phyloP scores from a whole-genome alignment of 2,888 invertebrate species.

The Polylopha cassiicola region DNA sequence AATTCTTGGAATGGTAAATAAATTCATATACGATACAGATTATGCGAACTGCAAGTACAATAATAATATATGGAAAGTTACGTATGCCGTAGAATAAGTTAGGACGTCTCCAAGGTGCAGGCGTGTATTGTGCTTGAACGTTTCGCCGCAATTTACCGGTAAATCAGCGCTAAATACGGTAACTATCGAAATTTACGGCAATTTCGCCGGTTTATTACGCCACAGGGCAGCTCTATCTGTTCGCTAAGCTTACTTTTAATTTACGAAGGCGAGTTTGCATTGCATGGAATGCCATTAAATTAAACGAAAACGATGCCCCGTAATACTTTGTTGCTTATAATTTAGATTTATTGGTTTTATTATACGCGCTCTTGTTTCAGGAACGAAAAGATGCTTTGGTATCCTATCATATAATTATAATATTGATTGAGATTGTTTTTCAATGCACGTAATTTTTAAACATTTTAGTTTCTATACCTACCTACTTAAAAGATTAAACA shows the following conservation, averaged over 20 bases:
- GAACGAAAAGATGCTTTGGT: too few relatives aligned
- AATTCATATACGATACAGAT: too few relatives aligned
- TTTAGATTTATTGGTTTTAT: slow-evolving; percentile 4
- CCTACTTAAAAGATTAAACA: too few relatives aligned
- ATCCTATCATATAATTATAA: too few relatives aligned
- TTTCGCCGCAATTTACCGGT: slow-evolving; percentile 30
- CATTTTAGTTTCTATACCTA: too few relatives aligned
- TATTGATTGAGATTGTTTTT: too few relatives aligned
- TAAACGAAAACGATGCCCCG: slow-evolving; percentile 12
- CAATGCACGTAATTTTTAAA: too few relatives aligned
- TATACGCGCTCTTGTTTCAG: too few relatives aligned
- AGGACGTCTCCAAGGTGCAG: slow-evolving; percentile 29
- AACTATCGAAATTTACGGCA: slow-evolving; percentile 44
- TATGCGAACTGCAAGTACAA: slow-evolving; percentile 5
- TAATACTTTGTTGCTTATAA: slow-evolving; percentile 15
- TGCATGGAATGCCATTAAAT: slow-evolving; percentile 19
- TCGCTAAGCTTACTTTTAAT: slow-evolving; percentile 58
- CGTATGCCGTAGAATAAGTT: slow-evolving; percentile 18
- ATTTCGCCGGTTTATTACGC: slow-evolving; percentile 36
- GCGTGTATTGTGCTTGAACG: slow-evolving; percentile 26
- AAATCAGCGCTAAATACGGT: slow-evolving; percentile 36
- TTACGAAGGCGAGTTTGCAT: slow-evolving; percentile 46
- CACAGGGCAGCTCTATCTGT: slow-evolving; percentile 32
- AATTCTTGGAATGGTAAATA: too few relatives aligned
- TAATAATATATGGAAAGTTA: neutral